A percentile compares a stretch with the other conserved stretches of the same genome.
These are phyloP conservation scores for Orgyia antiqua DNA, from an alignment of 2,888 invertebrate genomes.

Conservation along the genomic window DNA sequence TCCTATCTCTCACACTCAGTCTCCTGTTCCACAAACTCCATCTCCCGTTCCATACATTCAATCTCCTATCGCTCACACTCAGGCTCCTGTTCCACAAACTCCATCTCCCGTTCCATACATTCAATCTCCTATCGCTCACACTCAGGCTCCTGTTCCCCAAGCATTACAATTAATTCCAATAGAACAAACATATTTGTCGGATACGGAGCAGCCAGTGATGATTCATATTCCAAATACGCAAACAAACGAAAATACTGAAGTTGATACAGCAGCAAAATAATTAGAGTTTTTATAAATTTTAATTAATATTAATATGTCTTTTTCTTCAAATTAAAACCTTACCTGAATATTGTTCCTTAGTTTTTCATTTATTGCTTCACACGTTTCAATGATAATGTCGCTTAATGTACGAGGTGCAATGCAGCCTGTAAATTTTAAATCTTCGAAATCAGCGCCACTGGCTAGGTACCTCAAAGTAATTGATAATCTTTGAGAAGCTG, in stretches of 20 bases:
- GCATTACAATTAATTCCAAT: not conserved
- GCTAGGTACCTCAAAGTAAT: not conserved
- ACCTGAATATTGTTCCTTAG: not conserved
- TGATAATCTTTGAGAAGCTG: too few relatives aligned
- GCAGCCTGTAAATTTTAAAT: not conserved
- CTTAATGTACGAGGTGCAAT: constrained; percentile 1
- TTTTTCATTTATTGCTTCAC: constrained; percentile 1
- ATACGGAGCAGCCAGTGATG: not conserved
- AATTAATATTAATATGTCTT: not conserved
- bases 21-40: too few relatives aligned
- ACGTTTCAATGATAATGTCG: constrained; percentile 2
- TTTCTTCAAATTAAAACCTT: not conserved
- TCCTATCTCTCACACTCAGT: too few relatives aligned
- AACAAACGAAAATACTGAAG: too few relatives aligned
- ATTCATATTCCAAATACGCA: not conserved
- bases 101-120: too few relatives aligned
- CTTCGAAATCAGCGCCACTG: not conserved
- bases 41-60: too few relatives aligned
- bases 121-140: too few relatives aligned
- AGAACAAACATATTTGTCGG: not conserved
- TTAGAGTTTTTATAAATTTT: not conserved
- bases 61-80: too few relatives aligned
- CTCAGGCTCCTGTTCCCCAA: too few relatives aligned
- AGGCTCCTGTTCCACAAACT: too few relatives aligned
- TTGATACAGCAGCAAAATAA: not conserved